Conservation (phyloP, 2,797 vertebrate genomes). For the Bovichtus variegatus region DNA sequence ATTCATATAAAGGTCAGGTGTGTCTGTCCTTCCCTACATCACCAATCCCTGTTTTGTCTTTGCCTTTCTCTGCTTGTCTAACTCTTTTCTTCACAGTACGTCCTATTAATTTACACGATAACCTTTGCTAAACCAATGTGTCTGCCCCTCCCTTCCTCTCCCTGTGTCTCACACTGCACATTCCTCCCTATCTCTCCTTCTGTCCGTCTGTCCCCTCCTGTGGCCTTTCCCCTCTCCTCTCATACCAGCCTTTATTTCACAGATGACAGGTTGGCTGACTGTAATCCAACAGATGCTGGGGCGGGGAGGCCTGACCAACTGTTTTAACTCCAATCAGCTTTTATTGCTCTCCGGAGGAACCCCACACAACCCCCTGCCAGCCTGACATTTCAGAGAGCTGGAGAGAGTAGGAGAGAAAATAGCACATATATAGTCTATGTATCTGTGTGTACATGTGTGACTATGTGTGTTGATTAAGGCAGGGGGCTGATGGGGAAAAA, state of each 20-base stretch:
- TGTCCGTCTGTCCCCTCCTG: constrained; percentile 51
- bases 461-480: constrained; percentile 42
- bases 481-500: constrained; percentile 69
- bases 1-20: constrained; percentile 83
- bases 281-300: constrained; percentile 81
- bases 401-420: constrained; percentile 31
- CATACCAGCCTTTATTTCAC: constrained; percentile 82
- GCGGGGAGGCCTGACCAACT: constrained; percentile 76
- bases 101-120: constrained; percentile 25
- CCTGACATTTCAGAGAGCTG: constrained; percentile 68
- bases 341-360: constrained; percentile 81
- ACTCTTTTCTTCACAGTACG: not conserved
- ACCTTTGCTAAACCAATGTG: constrained; percentile 34
- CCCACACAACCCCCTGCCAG: constrained; percentile 60
- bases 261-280: constrained; percentile 82
- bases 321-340: constrained; percentile 86
- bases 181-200: constrained; percentile 28
- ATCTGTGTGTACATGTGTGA: constrained; percentile 15
- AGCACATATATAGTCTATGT: constrained; percentile 14
- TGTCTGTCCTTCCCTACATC: constrained; percentile 38
- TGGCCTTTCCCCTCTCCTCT: constrained; percentile 71
- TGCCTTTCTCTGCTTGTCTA: constrained; percentile 14
- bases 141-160: not conserved
- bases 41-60: not conserved
- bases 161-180: constrained; percentile 5